Percentiles rank a stretch among this genome's conserved stretches.
Conservation (phyloP, 2,797 vertebrate species). For the Accipiter badius region DNA sequence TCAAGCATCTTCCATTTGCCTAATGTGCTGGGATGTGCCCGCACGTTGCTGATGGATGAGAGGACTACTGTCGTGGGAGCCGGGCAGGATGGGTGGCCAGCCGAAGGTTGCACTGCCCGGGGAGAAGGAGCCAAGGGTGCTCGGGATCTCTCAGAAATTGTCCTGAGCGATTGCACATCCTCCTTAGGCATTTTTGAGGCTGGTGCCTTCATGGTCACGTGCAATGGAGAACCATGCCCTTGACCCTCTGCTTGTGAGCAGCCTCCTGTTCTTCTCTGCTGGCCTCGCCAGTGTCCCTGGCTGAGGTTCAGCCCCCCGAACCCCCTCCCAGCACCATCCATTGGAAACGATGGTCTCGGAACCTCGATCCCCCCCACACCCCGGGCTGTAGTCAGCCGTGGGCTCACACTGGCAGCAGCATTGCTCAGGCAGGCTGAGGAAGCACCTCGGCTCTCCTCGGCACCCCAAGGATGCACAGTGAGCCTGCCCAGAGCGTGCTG, state of each 20-base stretch:
- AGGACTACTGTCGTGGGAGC: not conserved
- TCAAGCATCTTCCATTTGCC: rapidly evolving
- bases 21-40: not conserved
- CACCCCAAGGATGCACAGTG: rapidly evolving
- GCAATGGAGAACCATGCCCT: not conserved
- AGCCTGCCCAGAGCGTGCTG: not conserved
- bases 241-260: not conserved
- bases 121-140: not conserved
- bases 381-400: rapidly evolving
- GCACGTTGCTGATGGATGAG: rapidly evolving
- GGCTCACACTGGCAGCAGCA: not conserved
- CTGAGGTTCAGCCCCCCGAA: not conserved
- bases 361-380: rapidly evolving
- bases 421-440: not conserved
- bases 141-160: not conserved
- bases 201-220: rapidly evolving
- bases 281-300: not conserved
- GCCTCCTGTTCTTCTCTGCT: not conserved
- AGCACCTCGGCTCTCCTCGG: rapidly evolving
- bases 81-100: not conserved
- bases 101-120: rapidly evolving
- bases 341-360: not conserved
- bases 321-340: rapidly evolving
- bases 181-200: not conserved
- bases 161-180: not conserved